Conservation (phyloP, 2,797 vertebrate genomes). For the Eurystomus glaucurus region DNA sequence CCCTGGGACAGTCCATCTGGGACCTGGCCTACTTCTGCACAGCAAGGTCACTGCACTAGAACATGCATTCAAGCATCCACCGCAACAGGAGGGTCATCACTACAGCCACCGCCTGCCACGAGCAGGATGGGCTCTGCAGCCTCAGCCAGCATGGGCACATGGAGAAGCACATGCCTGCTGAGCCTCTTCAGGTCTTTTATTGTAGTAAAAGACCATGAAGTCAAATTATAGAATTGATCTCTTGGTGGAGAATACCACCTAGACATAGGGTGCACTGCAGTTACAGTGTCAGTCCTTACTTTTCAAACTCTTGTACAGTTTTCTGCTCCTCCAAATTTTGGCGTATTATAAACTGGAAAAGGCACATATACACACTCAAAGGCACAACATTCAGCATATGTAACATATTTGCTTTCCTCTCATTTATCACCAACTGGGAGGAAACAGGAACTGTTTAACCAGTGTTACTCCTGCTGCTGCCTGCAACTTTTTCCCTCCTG, state of each 20-base stretch:
- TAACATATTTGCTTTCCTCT: not conserved
- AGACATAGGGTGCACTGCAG: not conserved
- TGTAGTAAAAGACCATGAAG: not conserved
- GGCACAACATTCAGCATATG: not conserved
- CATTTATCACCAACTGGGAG: not conserved
- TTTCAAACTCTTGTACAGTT: not conserved
- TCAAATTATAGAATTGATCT: not conserved
- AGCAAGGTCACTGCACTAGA: not conserved
- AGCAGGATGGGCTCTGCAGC: not conserved
- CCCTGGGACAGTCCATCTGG: not conserved
- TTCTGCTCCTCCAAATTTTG: not conserved
- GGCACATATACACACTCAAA: not conserved
- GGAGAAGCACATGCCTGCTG: not conserved
- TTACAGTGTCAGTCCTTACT: not conserved
- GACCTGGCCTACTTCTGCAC: not conserved
- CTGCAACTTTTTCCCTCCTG: rapidly evolving
- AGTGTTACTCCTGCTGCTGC: not conserved
- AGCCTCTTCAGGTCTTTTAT: not conserved
- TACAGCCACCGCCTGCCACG: rapidly evolving
- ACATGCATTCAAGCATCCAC: not conserved
- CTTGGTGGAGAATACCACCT: not conserved
- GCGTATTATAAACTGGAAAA: not conserved
- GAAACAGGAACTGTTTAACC: not conserved
- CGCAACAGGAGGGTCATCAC: rapidly evolving
- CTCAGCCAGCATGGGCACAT: rapidly evolving